These are phyloP conservation scores for Acanthiza pusilla DNA, from an alignment of 2,797 vertebrate species.

Conservation along the genomic window DNA sequence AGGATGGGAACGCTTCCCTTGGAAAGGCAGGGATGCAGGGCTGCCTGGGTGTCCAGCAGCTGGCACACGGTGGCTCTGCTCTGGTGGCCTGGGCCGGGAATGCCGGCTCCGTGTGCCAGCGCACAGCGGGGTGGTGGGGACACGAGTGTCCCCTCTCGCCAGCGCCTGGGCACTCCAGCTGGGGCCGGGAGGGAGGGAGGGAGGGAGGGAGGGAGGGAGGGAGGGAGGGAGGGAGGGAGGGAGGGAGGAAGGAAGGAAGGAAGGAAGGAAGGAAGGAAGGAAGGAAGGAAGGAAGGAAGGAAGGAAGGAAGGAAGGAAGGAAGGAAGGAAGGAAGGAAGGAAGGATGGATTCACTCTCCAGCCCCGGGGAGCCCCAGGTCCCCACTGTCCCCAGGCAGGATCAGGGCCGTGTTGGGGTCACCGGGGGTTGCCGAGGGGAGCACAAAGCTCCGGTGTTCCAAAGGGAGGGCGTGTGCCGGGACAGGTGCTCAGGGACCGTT, in stretches of 20 bases:
- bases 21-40: accelerated
- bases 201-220: too few relatives aligned
- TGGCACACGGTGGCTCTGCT: not conserved
- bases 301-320: too few relatives aligned
- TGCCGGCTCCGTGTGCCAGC: not conserved
- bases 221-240: too few relatives aligned
- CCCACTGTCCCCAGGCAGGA: not conserved
- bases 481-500: not conserved
- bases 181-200: too few relatives aligned
- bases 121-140: not conserved
- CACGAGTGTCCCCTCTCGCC: not conserved
- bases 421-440: too few relatives aligned
- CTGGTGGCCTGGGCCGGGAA: too few relatives aligned
- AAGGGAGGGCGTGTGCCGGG: not conserved
- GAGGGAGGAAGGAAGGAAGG: too few relatives aligned
- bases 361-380: too few relatives aligned
- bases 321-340: too few relatives aligned
- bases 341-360: too few relatives aligned
- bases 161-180: not conserved
- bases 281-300: too few relatives aligned
- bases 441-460: not conserved
- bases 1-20: not conserved
- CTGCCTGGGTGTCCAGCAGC: not conserved
- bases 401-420: not conserved
- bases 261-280: too few relatives aligned